phyloP scores from a whole-genome alignment of 2,113 vertebrate genomes.

The Sterrhoptilus dennistouni region DNA sequence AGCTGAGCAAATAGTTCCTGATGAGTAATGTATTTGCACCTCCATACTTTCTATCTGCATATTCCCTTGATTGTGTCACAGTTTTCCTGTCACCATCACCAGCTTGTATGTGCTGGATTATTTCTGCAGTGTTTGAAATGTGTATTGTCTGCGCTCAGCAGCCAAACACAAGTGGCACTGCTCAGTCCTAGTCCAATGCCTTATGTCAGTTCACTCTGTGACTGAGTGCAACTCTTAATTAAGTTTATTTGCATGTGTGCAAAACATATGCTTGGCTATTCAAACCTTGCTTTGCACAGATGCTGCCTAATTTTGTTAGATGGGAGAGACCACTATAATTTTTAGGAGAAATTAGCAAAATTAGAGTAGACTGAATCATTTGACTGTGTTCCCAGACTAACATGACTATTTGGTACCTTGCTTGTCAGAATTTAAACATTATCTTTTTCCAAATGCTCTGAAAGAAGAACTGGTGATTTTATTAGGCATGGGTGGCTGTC shows the following conservation, averaged over 20 bases:
- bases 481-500: neutral
- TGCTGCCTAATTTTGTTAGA: conserved; percentile 37
- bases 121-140: neutral
- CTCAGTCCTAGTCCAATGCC: neutral
- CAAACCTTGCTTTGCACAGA: conserved; percentile 15
- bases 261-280: conserved; percentile 36
- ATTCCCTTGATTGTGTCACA: neutral
- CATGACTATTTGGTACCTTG: neutral
- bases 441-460: neutral
- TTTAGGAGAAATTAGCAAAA: conserved; percentile 16
- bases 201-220: neutral
- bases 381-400: conserved; percentile 10
- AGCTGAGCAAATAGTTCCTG: neutral
- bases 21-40: neutral
- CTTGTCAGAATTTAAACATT: neutral
- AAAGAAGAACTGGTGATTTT: neutral
- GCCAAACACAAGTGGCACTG: neutral
- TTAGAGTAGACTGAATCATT: neutral
- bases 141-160: neutral
- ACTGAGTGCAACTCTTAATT: conserved; percentile 3
- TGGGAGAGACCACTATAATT: neutral
- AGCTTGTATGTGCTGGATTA: neutral
- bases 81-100: neutral
- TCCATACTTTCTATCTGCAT: neutral
- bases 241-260: conserved; percentile 22